Evolutionary conservation across 2,888 invertebrate genomes (phyloP).

Genomic region (Charanyca ferruginea): DNA sequence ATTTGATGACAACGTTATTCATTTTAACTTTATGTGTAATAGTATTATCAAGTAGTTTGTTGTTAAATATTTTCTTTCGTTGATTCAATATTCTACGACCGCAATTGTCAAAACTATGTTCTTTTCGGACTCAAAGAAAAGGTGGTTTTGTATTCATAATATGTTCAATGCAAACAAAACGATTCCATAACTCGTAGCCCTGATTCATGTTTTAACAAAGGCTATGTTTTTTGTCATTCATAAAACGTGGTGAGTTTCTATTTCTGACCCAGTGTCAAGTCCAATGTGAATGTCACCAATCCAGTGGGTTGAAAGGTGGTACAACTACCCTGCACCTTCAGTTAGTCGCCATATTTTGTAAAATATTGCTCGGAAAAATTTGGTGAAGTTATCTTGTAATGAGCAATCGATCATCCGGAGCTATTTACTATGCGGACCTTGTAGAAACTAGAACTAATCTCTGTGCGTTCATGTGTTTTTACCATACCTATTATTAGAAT

Average conservation of each 20-base stretch:
- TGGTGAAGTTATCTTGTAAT: no score
- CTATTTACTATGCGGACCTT: no score
- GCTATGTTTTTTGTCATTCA: conserved; percentile 32
- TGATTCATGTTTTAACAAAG: conserved; percentile 46
- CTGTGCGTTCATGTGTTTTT: no score
- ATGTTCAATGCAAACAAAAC: conserved; percentile 24
- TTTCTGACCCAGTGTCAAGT: conserved; percentile 23
- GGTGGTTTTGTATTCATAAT: conserved; percentile 7
- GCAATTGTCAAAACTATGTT: neutral
- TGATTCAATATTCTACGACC: neutral
- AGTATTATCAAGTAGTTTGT: neutral
- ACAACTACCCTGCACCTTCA: neutral
- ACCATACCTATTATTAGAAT: no score
- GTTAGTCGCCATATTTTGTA: neutral
- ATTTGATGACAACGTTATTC: fast-evolving
- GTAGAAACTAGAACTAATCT: no score
- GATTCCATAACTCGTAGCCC: conserved; percentile 41
- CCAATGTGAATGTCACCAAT: conserved; percentile 32
- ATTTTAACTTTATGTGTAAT: no score
- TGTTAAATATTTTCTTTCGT: neutral
- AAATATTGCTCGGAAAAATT: no score
- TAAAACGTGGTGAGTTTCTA: conserved; percentile 21
- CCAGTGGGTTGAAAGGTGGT: neutral
- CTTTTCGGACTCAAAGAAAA: conserved; percentile 19
- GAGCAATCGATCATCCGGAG: no score